Conservation (phyloP, 2,888 invertebrate genomes). For the Pandemis heparana region DNA sequence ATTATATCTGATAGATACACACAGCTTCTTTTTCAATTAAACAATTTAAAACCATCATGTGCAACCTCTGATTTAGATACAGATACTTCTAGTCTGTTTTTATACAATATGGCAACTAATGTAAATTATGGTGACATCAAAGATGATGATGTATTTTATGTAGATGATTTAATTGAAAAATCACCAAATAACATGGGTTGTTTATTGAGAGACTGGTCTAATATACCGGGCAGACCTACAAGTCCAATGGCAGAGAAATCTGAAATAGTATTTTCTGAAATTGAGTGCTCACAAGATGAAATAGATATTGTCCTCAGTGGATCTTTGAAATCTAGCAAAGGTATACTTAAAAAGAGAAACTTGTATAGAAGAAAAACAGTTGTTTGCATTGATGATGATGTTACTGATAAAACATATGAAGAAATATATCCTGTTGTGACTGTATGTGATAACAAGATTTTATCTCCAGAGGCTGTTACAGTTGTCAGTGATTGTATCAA, state of each 20-base stretch:
- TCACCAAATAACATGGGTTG: conserved; percentile 69
- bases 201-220: conserved; percentile 86
- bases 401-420: conserved; percentile 20
- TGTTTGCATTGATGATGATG: conserved; percentile 24
- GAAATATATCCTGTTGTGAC: conserved; percentile 15
- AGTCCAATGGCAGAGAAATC: conserved; percentile 73
- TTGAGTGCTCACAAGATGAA: conserved; percentile 69
- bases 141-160: conserved; percentile 73
- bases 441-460: background rate
- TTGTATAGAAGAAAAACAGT: conserved; percentile 19
- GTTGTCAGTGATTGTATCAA: background rate
- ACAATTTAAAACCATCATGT: conserved; percentile 47
- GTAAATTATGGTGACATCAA: conserved; percentile 61
- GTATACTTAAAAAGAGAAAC: conserved; percentile 53
- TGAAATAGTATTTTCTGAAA: conserved; percentile 63
- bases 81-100: conserved; percentile 41
- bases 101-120: conserved; percentile 65
- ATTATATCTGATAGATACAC: conserved; percentile 68
- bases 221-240: conserved; percentile 87
- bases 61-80: conserved; percentile 29
- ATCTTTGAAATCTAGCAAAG: conserved; percentile 58
- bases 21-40: conserved; percentile 63
- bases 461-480: background rate
- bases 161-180: conserved; percentile 75
- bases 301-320: conserved; percentile 73